A percentile compares a stretch with the other conserved stretches of the same genome.
These are phyloP conservation scores for Opisthograptis luteolata DNA, from an alignment of 2,888 invertebrate species.

Conservation along the genomic window DNA sequence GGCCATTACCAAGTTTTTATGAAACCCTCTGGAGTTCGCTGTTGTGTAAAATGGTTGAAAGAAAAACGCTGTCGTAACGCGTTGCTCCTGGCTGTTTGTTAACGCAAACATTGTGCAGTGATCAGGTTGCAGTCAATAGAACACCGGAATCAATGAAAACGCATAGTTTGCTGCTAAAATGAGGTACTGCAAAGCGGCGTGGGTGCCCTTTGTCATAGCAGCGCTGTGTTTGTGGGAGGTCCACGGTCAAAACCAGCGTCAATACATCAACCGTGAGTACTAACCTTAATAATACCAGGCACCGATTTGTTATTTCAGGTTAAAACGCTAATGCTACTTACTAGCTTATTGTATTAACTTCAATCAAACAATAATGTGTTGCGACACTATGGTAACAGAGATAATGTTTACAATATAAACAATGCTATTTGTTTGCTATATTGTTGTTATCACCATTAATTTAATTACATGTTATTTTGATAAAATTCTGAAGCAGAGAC, in stretches of 20 bases:
- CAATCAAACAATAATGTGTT: too few species aligned
- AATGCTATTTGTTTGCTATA: too few species aligned
- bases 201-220: constrained; percentile 55
- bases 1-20: constrained; percentile 28
- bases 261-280: constrained; percentile 66
- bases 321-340: too few species aligned
- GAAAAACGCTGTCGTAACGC: constrained; percentile 4
- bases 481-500: too few species aligned
- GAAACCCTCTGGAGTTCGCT: constrained; percentile 27
- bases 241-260: constrained; percentile 57
- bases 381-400: too few species aligned
- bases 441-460: too few species aligned
- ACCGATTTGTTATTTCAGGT: background rate
- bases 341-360: too few species aligned
- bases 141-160: constrained; percentile 52
- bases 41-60: constrained; percentile 50
- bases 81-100: constrained; percentile 25
- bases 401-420: too few species aligned
- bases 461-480: too few species aligned
- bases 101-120: constrained; percentile 45
- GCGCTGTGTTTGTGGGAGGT: constrained; percentile 40
- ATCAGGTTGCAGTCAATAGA: constrained; percentile 27
- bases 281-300: constrained; percentile 8
- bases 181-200: constrained; percentile 56
- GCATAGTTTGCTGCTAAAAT: constrained; percentile 48